Conservation (phyloP, 2,113 vertebrate species). For the Martes martes region DNA sequence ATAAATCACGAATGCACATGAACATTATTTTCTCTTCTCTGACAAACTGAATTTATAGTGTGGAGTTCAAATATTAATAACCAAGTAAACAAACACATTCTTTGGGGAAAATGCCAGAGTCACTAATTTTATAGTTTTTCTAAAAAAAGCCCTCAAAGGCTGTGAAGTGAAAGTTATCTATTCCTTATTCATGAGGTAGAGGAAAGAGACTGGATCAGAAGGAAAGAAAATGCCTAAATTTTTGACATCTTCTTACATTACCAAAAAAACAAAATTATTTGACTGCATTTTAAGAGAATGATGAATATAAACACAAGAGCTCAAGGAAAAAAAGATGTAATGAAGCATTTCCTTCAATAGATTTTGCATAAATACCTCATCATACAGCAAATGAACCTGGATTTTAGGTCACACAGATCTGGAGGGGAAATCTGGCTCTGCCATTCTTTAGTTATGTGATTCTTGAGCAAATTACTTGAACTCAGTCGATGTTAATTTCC, state of each 20-base stretch:
- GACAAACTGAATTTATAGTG: slow-evolving; percentile 75
- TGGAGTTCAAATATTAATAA: slow-evolving; percentile 75
- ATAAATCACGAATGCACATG: slow-evolving; percentile 77
- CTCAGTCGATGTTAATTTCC: neutral
- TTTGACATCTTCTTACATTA: neutral
- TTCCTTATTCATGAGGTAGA: neutral
- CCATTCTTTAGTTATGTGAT: slow-evolving; percentile 6
- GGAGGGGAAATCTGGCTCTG: neutral
- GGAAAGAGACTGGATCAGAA: neutral
- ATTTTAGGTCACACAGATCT: neutral
- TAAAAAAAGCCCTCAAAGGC: slow-evolving; percentile 46
- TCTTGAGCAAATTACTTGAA: slow-evolving; percentile 50
- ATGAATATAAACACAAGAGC: neutral
- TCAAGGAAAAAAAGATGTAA: slow-evolving; percentile 20
- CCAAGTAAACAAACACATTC: slow-evolving; percentile 75
- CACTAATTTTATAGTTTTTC: slow-evolving; percentile 68
- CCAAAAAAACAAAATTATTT: neutral
- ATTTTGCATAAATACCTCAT: neutral
- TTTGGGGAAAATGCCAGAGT: slow-evolving; percentile 63
- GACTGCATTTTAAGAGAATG: slow-evolving; percentile 35
- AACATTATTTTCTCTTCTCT: slow-evolving; percentile 77
- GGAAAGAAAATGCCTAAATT: neutral
- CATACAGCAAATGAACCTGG: neutral
- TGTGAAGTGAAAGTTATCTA: slow-evolving; percentile 44
- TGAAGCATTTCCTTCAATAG: slow-evolving; percentile 2